Evolutionary conservation across 2,888 invertebrate species (phyloP).

Genomic region (Drosophila formosana): DNA sequence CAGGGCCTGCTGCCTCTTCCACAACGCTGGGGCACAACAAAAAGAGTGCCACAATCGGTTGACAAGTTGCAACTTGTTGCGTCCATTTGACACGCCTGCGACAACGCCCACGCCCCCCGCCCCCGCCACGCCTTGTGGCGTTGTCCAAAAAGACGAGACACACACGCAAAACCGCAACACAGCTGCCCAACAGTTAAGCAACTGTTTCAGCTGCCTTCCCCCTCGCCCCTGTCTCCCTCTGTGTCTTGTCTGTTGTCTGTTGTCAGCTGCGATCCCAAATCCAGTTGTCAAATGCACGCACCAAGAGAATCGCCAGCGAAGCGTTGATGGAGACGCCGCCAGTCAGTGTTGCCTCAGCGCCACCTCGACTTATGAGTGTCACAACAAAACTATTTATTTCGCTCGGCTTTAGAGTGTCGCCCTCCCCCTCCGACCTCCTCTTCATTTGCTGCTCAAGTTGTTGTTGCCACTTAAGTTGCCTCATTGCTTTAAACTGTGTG

Average conservation of each 20-base stretch:
- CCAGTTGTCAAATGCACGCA: conserved; percentile 59
- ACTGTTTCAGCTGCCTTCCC: conserved; percentile 12
- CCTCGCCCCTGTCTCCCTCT: not conserved
- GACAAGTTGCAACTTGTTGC: conserved; percentile 56
- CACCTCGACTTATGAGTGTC: conserved; percentile 72
- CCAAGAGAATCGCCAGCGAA: conserved; percentile 39
- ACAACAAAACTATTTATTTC: conserved; percentile 78
- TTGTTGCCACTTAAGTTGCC: conserved; percentile 46
- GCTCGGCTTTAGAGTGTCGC: conserved; percentile 21
- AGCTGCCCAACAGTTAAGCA: conserved; percentile 53
- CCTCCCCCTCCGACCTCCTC: not conserved
- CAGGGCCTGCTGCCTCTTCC: conserved; percentile 3
- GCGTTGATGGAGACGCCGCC: conserved; percentile 46
- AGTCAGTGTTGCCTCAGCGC: conserved; percentile 27
- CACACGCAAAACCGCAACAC: conserved; percentile 39
- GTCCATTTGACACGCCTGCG: conserved; percentile 44
- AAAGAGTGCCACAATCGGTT: conserved; percentile 13
- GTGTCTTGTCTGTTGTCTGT: not conserved
- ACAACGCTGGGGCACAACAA: no score
- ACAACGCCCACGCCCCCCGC: not conserved
- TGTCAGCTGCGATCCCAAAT: conserved; percentile 43
- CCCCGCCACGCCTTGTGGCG: conserved; percentile 4
- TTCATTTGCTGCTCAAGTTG: conserved; percentile 10
- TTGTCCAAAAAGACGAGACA: conserved; percentile 17
- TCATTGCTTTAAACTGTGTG: conserved; percentile 70